Base-by-base conservation (phyloP, 1,140 invertebrate genomes). In the Drosophila sp. region DNA sequence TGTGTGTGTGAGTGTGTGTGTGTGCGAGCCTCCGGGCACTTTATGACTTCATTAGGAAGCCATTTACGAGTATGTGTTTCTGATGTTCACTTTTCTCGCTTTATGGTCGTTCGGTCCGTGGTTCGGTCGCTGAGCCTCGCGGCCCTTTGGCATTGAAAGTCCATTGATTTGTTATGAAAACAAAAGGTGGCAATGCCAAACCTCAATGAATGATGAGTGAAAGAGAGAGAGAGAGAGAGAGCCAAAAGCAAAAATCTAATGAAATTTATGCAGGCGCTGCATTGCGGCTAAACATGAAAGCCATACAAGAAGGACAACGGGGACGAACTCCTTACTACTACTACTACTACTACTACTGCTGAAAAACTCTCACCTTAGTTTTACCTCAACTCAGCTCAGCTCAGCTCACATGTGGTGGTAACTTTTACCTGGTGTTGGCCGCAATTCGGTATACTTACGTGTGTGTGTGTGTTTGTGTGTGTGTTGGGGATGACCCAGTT, bases 201-300 rank as follows among this genome's bases (percentile, higher is more conserved):
- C 27, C 35, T 50, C 57, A n/a, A 38, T 60, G 17, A 70, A 72
- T 44, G 60, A 41, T 11, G 60, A 62, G 60, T 62, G 60, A 17
- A 38, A 38, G 60, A n/a, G 17, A 17, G 17, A 17, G 17, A 17
- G 17, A 47, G 60, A 17, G 11, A 38, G 60, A n/a, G 60, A 25
- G 44, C 73, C 72, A 66, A 35, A 23, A 70, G 82, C 82, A 79
- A 87, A 87, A 86, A 83, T 86, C 84, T 86, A 86, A 86, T 86
- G 82, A 86, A 86, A 86, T 86, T 86, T 87, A 86, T 86, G 82
- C 82, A 86, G 83, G 72, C 79, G 83, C 82, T 87, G 82, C 82
- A 86, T 69, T 86, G 82, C 83, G 76, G 82, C 72, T 82, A 81
- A 76, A 79, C 68, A 71, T 86, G 83, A 85, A 85, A 27, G 23